Evolutionary conservation across 1,140 invertebrate species (phyloP).

Genomic region (Drosophila pachea): DNA sequence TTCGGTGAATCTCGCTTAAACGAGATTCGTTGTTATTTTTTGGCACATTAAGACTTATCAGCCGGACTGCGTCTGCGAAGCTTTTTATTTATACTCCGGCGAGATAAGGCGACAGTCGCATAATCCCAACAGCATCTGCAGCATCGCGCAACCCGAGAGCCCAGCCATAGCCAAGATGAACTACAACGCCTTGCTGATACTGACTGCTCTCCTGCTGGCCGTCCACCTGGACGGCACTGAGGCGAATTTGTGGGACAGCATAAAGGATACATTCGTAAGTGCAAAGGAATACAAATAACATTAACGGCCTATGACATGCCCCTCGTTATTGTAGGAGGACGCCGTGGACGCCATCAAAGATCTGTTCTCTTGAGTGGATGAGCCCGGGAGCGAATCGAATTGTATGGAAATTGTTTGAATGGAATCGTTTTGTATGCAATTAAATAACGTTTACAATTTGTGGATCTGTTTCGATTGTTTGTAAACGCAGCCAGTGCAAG

Average conservation of each 20-base stretch:
- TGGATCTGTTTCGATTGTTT: neutral
- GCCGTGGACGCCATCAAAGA: constrained; percentile 33
- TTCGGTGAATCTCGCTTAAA: neutral
- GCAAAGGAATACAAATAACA: neutral
- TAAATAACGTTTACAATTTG: neutral
- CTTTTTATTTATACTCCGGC: constrained; percentile 29
- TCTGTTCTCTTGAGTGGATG: constrained; percentile 16
- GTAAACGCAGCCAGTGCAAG: constrained; percentile 2
- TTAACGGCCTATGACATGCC: neutral
- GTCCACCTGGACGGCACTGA: constrained; percentile 18
- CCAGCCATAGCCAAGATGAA: constrained; percentile 18
- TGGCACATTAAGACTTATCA: constrained; percentile 34
- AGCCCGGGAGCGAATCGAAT: neutral
- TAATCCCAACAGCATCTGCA: constrained; percentile 20
- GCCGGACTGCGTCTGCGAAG: constrained; percentile 16
- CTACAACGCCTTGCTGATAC: constrained; percentile 17
- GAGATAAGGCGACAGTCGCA: constrained; percentile 33
- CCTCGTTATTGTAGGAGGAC: constrained; percentile 13
- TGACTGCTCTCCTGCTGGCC: constrained; percentile 27
- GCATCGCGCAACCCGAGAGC: constrained; percentile 1
- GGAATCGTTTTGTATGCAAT: too few relatives aligned
- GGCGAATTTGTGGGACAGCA: constrained; percentile 31
- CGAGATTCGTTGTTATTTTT: constrained; percentile 14
- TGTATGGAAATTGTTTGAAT: neutral
- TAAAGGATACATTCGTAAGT: constrained; percentile 42